Evolutionary conservation across 2,113 vertebrate genomes (phyloP).

Genomic region (Connochaetes taurinus): DNA sequence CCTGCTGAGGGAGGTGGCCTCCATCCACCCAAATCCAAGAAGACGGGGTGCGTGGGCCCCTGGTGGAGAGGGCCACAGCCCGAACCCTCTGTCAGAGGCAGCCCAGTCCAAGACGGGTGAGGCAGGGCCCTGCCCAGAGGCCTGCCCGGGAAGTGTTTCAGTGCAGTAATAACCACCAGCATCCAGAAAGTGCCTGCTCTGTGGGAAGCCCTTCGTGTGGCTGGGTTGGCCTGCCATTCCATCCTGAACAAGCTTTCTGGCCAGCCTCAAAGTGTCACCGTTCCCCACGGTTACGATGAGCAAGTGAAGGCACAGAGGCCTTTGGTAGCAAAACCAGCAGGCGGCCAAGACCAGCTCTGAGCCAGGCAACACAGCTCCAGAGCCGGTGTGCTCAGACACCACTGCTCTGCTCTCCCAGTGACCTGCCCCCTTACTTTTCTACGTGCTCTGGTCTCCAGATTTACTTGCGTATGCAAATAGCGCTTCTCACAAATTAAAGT

Average conservation of each 20-base stretch:
- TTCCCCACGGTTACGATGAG: neutral
- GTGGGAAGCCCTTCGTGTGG: neutral
- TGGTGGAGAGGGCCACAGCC: neutral
- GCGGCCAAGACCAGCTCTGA: neutral
- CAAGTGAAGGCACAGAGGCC: neutral
- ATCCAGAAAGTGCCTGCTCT: neutral
- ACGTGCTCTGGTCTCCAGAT: neutral
- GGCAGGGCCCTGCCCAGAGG: neutral
- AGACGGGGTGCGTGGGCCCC: accelerated
- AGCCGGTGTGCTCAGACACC: neutral
- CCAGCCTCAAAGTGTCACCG: neutral
- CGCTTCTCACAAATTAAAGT: neutral
- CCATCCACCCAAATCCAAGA: neutral
- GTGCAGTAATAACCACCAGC: neutral
- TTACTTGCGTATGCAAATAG: neutral
- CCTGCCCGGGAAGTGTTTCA: neutral
- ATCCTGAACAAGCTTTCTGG: neutral
- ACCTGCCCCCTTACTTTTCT: neutral
- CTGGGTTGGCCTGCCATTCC: neutral
- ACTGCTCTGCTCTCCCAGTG: neutral
- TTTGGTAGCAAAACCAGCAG: neutral
- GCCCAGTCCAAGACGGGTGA: neutral
- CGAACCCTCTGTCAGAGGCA: neutral
- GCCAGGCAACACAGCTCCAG: neutral
- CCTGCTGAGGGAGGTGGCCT: neutral